Conservation (phyloP, 2,113 vertebrate species). For the Tauraco erythrolophus region DNA sequence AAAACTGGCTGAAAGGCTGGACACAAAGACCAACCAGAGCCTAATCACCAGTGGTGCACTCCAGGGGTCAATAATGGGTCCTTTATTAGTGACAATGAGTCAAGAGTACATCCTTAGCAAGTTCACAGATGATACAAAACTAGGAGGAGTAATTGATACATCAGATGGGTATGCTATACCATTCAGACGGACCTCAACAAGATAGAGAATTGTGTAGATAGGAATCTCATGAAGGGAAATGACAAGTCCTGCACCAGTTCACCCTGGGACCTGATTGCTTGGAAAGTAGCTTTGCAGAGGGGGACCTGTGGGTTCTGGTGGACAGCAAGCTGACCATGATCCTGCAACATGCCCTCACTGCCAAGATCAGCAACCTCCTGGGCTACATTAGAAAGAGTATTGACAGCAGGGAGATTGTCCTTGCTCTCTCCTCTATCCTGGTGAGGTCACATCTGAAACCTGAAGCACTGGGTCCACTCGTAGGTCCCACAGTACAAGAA, state of each 20-base stretch:
- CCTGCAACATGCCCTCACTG: neutral
- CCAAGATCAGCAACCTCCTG: neutral
- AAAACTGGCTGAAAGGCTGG: neutral
- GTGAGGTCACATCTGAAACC: neutral
- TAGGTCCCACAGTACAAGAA: neutral
- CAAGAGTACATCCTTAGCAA: neutral
- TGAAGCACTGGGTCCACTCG: neutral
- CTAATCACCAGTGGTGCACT: accelerated
- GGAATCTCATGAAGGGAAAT: neutral
- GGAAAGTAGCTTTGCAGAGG: neutral
- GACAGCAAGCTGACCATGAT: neutral
- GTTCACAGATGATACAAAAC: neutral
- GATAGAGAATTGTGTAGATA: neutral
- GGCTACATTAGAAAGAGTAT: neutral
- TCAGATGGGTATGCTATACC: neutral
- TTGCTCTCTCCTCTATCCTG: neutral
- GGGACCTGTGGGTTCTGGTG: accelerated
- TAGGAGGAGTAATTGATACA: neutral
- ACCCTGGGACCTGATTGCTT: accelerated
- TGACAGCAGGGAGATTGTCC: neutral
- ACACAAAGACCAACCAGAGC: neutral
- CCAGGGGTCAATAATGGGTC: accelerated
- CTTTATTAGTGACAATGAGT: neutral
- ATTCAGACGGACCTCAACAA: neutral
- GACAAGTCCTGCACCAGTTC: neutral